These are phyloP conservation scores for Lepus townsendii DNA, from an alignment of 2,797 vertebrate genomes.

Conservation along the genomic window DNA sequence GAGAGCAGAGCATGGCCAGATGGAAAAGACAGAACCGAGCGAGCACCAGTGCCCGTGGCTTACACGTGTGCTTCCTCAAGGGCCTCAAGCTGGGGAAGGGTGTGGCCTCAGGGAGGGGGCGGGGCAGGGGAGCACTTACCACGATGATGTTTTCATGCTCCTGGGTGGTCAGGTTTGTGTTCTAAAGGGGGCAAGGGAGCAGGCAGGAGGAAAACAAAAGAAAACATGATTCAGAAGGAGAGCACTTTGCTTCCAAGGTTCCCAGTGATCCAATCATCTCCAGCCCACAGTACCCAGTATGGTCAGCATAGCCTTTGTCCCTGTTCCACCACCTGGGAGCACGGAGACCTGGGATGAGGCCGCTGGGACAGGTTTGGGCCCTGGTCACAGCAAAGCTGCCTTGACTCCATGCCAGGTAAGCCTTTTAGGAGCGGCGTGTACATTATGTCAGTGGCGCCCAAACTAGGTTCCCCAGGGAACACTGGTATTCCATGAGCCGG, in stretches of 20 bases:
- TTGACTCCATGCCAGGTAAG: neutral
- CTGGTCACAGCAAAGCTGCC: accelerated
- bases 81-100: neutral
- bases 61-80: accelerated
- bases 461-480: neutral
- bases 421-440: neutral
- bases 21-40: neutral
- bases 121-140: conserved; percentile 90
- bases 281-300: neutral
- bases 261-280: neutral
- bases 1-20: neutral
- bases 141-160: conserved; percentile 99
- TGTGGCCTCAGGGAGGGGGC: accelerated
- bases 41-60: accelerated
- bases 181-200: conserved; percentile 87
- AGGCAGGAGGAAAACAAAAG: neutral
- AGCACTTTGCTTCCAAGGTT: neutral
- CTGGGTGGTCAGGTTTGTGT: conserved; percentile 96
- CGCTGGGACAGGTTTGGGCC: neutral
- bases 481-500: neutral
- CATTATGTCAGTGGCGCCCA: neutral
- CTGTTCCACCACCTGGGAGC: neutral
- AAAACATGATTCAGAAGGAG: neutral
- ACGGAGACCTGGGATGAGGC: neutral
- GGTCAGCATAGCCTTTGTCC: too few species aligned